Evolutionary conservation across 2,113 vertebrate genomes (phyloP), one percentile per base, ranked within the genome.

Genomic region (Eolophus roseicapilla): DNA sequence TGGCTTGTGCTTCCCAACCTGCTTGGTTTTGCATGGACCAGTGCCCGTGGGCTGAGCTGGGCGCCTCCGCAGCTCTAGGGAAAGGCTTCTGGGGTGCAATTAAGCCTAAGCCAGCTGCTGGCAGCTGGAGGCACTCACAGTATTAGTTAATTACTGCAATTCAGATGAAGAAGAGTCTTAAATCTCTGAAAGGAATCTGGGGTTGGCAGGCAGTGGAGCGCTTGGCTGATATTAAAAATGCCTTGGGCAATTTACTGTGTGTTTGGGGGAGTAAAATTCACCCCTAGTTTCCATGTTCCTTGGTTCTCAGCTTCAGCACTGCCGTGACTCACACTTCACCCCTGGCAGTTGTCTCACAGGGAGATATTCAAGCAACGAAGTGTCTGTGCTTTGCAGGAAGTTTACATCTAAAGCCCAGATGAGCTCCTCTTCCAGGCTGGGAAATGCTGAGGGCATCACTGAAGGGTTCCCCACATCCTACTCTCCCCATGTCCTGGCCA

Each of bases 101-200:
- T 76, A 71, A 89, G 27, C 33, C 57, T 5, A 10, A 94, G 84
- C 52, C 95, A 96, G 97, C 96, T 95, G 95, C 91, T 95, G 95
- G 94, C 96, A 95, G 96, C 95, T 95, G 94, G 82, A 91, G 83
- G 49, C 85, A 82, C 82, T 95, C 79, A 47, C 35, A 64, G 41
- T 39, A n/a, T 88, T 88, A 77, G 92, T 69, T 96, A 96, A 84
- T 88, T 78, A 89, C 55, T 92, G 93, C 78, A 73, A 83, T 80
- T 87, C 52, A 78, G 52, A 94, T 69, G 84, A 88, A 47, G 80
- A 89, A 73, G 82, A 81, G 35, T 71, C 80, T 82, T 89, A 93
- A 90, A 82, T 94, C 88, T 85, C 73, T 78, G 52, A 46, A 49
- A 92, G 88, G 52, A 64, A 84, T 94, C 62, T 80, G 85, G 65